Base-by-base conservation (phyloP, 2,113 vertebrate species). In the Morone saxatilis region DNA sequence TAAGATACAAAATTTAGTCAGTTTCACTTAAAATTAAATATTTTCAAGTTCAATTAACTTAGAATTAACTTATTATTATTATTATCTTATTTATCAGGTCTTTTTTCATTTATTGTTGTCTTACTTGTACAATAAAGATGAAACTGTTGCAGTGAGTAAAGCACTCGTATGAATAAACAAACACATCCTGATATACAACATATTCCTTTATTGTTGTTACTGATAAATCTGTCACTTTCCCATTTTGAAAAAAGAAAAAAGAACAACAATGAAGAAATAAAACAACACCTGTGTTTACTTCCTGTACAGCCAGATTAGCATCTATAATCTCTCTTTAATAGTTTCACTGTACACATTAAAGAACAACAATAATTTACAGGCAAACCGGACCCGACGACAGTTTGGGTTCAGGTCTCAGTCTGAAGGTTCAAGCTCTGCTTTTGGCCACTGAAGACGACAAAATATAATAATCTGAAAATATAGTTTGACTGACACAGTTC, bases 201-300 rank as follows among this genome's bases (percentile, higher is more conserved):
- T 88, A 43, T 85, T 77, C 65, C 80, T 92, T 86, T 90, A 90
- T 86, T 88, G 80, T 88, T 86, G 81, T 75, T 94, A 73, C 51
- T 70, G 61, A 85, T 84, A 87, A 93, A 93, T 91, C 71, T 0
- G 71, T 90, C 77, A 80, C 86, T 70, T 50, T 63, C 71, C 88
- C 85, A 82, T 83, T 62, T 84, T 63, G 47, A 19, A 63, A 78
- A 88, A 86, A 77, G 31, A 57, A 47, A 36, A 53, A 60, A 70
- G 2, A 75, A 86, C 40, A 76, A 89, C 84, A 88, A 91, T 71
- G 84, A 87, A 87, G 86, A 94, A 92, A 84, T 11, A 75, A 85
- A 80, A 82, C 60, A 86, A 38, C 78, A 74, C 12, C 50, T 47
- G 57, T 69, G 56, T 81, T 48, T 76, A 71, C 67, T 87, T 71